Evolutionary conservation across 2,797 vertebrate genomes (phyloP).

Genomic region (Xiphophorus birchmanni): DNA sequence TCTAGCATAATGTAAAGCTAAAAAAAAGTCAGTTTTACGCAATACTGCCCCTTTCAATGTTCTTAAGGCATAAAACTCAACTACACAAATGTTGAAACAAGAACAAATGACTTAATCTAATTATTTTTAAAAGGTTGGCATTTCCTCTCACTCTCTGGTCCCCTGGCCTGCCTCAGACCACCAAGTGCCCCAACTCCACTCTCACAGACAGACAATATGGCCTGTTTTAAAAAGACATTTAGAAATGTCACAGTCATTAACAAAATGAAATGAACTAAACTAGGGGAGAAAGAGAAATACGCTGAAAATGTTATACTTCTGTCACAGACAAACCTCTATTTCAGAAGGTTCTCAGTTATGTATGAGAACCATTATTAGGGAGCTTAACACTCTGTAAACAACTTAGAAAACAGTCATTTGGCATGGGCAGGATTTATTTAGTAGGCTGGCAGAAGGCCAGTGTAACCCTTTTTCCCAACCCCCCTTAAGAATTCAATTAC

Average conservation of each 20-base stretch:
- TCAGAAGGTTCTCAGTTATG: conserved; percentile 40
- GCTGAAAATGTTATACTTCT: conserved; percentile 21
- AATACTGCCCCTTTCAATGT: conserved; percentile 27
- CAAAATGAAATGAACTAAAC: conserved; percentile 33
- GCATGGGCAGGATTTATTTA: conserved; percentile 49
- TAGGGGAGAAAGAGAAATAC: background rate
- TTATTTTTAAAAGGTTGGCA: conserved; percentile 71
- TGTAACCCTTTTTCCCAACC: conserved; percentile 26
- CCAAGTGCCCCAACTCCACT: conserved; percentile 59
- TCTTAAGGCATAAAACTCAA: conserved; percentile 25
- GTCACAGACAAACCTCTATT: conserved; percentile 33
- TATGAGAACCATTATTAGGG: conserved; percentile 41
- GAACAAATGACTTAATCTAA: conserved; percentile 66
- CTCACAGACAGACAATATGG: conserved; percentile 49
- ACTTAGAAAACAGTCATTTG: conserved; percentile 51
- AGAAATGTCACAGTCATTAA: conserved; percentile 74
- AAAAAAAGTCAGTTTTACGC: no score
- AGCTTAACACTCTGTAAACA: conserved; percentile 49
- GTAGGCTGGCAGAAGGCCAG: conserved; percentile 54
- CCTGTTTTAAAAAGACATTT: conserved; percentile 65
- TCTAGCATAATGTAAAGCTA: no score
- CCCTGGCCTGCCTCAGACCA: conserved; percentile 60
- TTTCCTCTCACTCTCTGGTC: conserved; percentile 52
- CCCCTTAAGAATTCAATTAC: conserved; percentile 51
- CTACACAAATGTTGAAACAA: conserved; percentile 63